Base-by-base conservation (phyloP, 2,888 invertebrate genomes). In the Homarus gammarus region DNA sequence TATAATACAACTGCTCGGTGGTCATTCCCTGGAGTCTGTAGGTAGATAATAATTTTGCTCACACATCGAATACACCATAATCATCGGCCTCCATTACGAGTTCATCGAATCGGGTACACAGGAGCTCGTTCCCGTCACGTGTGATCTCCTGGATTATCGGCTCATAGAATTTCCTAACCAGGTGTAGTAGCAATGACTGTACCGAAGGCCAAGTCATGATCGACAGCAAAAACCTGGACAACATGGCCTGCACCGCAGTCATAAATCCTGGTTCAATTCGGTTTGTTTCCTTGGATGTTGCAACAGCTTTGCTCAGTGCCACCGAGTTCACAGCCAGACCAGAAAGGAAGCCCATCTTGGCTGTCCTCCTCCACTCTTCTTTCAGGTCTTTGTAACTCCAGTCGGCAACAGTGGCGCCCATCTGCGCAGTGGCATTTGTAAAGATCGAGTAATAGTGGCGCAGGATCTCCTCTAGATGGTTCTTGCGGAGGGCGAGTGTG, bases 361-460 rank as follows among this genome's bases (percentile, higher is more conserved):
- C 40, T 1, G 77, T 68, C 10, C 88, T 72, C 2, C 44, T 6
- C 72, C 88, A 91, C 49, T 91, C 91, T 18, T 75, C 40, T 18
- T 68, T 33, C 82, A 91, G 89, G 51, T 85, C 84, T 56, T 81
- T 70, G 36, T 61, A 85, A 44, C n/a, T 61, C 81, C 82, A 91
- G 33, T 64, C 51, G 15, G 56, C 6, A 2, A 78, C 77, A 22
- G 79, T 64, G 22, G 79, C 81, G 31, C 79, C 81, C 3, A 91
- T 61, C 33, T 72, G 40, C 8, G 38, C 64, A 2, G 88, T 81
- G 27, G 83, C 73, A 33, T 36, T 33, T 12, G 73, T 89, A 70
- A 91, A 91, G 31, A 70, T 85, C n/a, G 40, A 40, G 78, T 91
- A 88, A 70, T 91, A 91, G 38, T 61, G 85, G 6, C 27, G 44